phyloP scores from a whole-genome alignment of 2,888 invertebrate species.

The Thereva nobilitata region DNA sequence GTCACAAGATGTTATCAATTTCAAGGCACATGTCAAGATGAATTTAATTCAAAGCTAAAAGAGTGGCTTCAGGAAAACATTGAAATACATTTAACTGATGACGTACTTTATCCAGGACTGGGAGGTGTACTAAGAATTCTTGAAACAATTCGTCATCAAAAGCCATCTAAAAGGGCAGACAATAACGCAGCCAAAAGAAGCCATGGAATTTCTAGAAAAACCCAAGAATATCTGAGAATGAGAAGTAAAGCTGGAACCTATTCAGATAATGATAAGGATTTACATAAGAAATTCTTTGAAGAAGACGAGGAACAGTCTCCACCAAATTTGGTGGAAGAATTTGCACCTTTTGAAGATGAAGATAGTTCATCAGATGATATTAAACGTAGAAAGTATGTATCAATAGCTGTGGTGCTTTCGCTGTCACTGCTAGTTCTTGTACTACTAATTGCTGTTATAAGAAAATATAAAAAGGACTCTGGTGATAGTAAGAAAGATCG shows the following conservation, averaged over 20 bases:
- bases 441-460: slow-evolving; percentile 36
- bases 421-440: slow-evolving; percentile 34
- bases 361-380: slow-evolving; percentile 9
- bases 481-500: not conserved
- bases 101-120: slow-evolving; percentile 54
- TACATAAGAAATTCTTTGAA: not conserved
- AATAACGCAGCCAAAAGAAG: too few species aligned
- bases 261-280: not conserved
- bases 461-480: slow-evolving; percentile 33
- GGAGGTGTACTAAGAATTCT: slow-evolving; percentile 52
- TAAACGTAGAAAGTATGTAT: slow-evolving; percentile 35
- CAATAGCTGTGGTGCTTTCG: slow-evolving; percentile 20
- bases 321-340: slow-evolving; percentile 7
- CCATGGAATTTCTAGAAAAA: not conserved
- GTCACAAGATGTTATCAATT: slow-evolving; percentile 52
- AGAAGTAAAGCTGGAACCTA: slow-evolving; percentile 8
- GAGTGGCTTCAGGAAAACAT: slow-evolving; percentile 52
- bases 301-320: not conserved
- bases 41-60: slow-evolving; percentile 51
- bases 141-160: slow-evolving; percentile 45
- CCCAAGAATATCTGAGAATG: slow-evolving; percentile 1
- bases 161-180: not conserved
- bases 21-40: slow-evolving; percentile 48
- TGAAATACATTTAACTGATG: slow-evolving; percentile 51
- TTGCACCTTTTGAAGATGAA: slow-evolving; percentile 22